phyloP scores from a whole-genome alignment of 2,113 vertebrate genomes.

The Zosterops borbonicus region DNA sequence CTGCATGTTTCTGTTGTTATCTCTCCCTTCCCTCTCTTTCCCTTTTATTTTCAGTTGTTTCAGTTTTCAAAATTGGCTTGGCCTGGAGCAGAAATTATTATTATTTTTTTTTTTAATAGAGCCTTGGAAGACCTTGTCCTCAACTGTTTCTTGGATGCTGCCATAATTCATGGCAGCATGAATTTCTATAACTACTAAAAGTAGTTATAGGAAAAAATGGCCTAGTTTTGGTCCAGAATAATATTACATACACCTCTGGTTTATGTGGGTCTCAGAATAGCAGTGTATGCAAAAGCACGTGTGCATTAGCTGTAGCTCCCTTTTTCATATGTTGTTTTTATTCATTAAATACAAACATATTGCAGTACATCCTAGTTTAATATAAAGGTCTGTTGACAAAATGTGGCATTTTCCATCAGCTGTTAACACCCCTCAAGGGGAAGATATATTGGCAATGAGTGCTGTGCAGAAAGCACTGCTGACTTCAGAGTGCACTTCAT shows the following conservation, averaged over 20 bases:
- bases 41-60: neutral
- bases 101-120: neutral
- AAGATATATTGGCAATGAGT: neutral
- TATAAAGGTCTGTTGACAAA: constrained; percentile 33
- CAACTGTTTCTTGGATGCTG: neutral
- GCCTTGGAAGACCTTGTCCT: neutral
- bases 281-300: neutral
- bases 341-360: constrained; percentile 43
- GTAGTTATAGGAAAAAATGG: neutral
- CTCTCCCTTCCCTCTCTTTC: neutral
- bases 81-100: neutral
- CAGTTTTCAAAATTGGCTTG: neutral
- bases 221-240: neutral
- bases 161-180: neutral
- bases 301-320: neutral
- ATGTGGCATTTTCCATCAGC: neutral
- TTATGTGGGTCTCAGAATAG: neutral
- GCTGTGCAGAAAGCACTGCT: neutral
- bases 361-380: neutral
- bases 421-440: neutral
- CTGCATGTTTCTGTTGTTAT: neutral
- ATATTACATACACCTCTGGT: neutral
- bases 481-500: neutral
- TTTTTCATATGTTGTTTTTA: constrained; percentile 45
- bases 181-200: neutral